Evolutionary conservation across 1,140 invertebrate genomes (phyloP).

Genomic region (Mercenaria mercenaria): DNA sequence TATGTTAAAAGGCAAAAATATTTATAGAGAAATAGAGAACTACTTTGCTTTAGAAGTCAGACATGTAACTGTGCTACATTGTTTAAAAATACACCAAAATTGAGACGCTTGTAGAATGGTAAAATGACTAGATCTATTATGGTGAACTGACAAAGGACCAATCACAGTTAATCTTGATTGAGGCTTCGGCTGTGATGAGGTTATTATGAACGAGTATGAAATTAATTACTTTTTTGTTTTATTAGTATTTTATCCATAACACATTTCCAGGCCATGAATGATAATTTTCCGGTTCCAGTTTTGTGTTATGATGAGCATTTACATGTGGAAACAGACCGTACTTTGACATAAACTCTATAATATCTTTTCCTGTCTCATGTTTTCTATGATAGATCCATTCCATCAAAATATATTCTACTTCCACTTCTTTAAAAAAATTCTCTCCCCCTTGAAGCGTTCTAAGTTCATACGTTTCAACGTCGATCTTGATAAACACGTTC

Average conservation of each 20-base stretch:
- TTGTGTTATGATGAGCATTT: conserved; percentile 56
- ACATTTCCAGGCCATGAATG: conserved; percentile 59
- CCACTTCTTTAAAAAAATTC: conserved; percentile 70
- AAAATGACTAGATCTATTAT: too few relatives aligned
- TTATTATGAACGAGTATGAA: too few relatives aligned
- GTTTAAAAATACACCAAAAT: too few relatives aligned
- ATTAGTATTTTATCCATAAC: conserved; percentile 60
- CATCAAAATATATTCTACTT: conserved; percentile 78
- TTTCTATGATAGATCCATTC: conserved; percentile 73
- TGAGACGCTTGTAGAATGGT: too few relatives aligned
- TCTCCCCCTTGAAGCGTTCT: conserved; percentile 65
- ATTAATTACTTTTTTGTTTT: too few relatives aligned
- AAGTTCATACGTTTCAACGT: conserved; percentile 77
- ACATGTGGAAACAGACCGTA: conserved; percentile 50
- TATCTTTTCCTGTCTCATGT: conserved; percentile 43
- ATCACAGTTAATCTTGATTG: too few relatives aligned
- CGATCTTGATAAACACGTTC: conserved; percentile 67
- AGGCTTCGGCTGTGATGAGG: too few relatives aligned
- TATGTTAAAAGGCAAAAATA: too few relatives aligned
- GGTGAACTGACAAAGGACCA: too few relatives aligned
- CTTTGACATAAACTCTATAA: conserved; percentile 50
- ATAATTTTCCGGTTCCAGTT: conserved; percentile 32
- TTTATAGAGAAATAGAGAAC: too few relatives aligned
- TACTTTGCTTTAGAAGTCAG: too few relatives aligned
- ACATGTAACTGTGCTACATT: too few relatives aligned